A percentile compares a stretch with the other conserved stretches of the same genome.
Conservation (phyloP, 2,888 invertebrate species). For the Embidobia sp. region DNA sequence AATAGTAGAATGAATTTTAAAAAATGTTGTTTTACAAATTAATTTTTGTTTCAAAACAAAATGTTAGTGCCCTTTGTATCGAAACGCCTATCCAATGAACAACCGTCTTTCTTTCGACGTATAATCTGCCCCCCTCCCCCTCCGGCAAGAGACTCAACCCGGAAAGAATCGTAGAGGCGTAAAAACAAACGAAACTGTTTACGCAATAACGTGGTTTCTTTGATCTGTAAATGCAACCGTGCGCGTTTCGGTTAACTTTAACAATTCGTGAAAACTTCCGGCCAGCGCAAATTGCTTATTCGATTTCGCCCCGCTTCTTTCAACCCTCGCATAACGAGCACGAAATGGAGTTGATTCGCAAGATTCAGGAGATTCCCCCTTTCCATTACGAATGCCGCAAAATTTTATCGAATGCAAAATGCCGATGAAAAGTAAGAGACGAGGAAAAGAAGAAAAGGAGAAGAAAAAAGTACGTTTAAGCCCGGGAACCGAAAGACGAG, state of each 20-base stretch:
- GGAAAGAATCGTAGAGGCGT: slow-evolving; percentile 29
- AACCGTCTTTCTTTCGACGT: background rate
- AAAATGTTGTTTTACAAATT: no score
- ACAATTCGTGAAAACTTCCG: slow-evolving; percentile 58
- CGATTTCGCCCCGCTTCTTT: slow-evolving; percentile 39
- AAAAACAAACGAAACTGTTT: slow-evolving; percentile 39
- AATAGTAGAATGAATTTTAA: no score
- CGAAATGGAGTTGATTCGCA: slow-evolving; percentile 53
- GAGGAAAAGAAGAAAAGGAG: slow-evolving; percentile 44
- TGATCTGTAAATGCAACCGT: slow-evolving; percentile 52
- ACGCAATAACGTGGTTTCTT: slow-evolving; percentile 45
- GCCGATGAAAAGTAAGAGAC: slow-evolving; percentile 67
- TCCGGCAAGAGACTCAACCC: background rate
- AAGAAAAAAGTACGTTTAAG: slow-evolving; percentile 42
- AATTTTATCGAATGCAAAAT: slow-evolving; percentile 76
- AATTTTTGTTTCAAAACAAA: no score
- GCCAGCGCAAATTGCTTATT: slow-evolving; percentile 57
- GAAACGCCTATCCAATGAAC: background rate
- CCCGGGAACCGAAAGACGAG: slow-evolving; percentile 63
- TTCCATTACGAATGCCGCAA: slow-evolving; percentile 74
- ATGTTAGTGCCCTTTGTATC: no score
- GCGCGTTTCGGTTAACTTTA: slow-evolving; percentile 55
- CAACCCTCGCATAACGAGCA: slow-evolving; percentile 45
- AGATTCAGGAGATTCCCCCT: slow-evolving; percentile 64
- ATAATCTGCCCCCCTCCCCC: slow-evolving; percentile 5